These are phyloP conservation scores for Limnephilus marmoratus DNA, from an alignment of 2,888 invertebrate genomes.

Conservation along the genomic window DNA sequence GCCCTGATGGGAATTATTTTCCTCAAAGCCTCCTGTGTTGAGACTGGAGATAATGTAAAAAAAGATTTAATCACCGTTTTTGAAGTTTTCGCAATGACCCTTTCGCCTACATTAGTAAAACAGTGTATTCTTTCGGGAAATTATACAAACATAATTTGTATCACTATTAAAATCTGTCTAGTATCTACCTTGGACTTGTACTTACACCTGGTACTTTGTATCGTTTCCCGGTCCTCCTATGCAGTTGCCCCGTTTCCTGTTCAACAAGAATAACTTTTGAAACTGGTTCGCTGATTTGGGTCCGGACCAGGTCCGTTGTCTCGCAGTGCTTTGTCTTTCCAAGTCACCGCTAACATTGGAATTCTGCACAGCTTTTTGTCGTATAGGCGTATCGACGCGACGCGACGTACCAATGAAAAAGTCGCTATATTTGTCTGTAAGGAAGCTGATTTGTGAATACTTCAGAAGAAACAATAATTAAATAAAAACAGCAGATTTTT, in stretches of 20 bases:
- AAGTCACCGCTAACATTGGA: slow-evolving; percentile 28
- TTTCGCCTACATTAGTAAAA: background rate
- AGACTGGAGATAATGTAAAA: background rate
- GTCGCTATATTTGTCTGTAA: background rate
- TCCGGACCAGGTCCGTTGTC: slow-evolving; percentile 30
- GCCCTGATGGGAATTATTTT: no score
- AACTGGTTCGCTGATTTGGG: slow-evolving; percentile 46
- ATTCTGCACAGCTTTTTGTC: slow-evolving; percentile 29
- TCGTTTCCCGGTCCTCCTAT: background rate
- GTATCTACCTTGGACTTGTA: background rate
- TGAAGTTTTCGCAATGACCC: background rate
- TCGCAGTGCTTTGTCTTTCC: slow-evolving; percentile 34
- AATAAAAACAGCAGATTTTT: background rate
- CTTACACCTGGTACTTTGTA: background rate
- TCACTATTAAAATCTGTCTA: background rate
- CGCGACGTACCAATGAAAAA: background rate
- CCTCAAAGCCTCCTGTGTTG: no score
- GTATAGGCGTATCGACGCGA: background rate
- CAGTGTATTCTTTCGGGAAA: background rate
- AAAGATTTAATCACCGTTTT: background rate
- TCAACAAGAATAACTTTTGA: slow-evolving; percentile 34
- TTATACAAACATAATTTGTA: background rate
- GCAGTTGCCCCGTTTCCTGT: slow-evolving; percentile 35
- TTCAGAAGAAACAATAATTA: background rate
- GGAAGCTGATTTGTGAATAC: background rate